phyloP scores from a whole-genome alignment of 2,113 vertebrate species.

The Rattus norvegicus region GRCr8 NC_086027.1:90505001-90505500 shows the following conservation, averaged over 20 bases:
- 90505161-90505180: background rate
- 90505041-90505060: background rate
- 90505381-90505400: background rate
- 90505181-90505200: too few species aligned
- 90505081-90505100: background rate
- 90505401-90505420: too few species aligned
- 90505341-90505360: background rate
- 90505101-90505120: background rate
- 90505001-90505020: background rate
- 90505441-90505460: too few species aligned
- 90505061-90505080: too few species aligned
- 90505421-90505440: too few species aligned
- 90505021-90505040: background rate
- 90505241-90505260: background rate
- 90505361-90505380: background rate
- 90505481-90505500: background rate
- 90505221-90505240: background rate
- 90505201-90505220: background rate
- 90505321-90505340: background rate
- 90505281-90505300: background rate
- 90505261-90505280: background rate
- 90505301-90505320: background rate
- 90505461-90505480: background rate
- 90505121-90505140: background rate
- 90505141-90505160: fast-evolving